Conservation (phyloP, 1,140 invertebrate species). For the Colletes latitarsis region DNA sequence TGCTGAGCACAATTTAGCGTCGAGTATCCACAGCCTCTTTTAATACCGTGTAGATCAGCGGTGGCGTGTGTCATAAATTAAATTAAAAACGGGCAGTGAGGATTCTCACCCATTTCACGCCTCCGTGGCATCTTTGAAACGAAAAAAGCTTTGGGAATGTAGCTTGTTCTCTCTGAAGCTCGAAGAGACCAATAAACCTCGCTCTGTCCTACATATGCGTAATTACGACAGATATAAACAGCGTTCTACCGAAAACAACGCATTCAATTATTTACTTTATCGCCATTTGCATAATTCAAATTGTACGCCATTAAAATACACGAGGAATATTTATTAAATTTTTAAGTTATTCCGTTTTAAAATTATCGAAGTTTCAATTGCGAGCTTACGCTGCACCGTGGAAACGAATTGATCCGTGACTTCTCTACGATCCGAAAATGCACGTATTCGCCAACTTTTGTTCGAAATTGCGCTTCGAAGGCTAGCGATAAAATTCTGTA, state of each 20-base stretch:
- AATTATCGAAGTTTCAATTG: too few species aligned
- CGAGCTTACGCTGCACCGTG: too few species aligned
- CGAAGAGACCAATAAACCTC: conserved; percentile 15
- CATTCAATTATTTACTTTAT: too few species aligned
- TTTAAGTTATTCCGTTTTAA: too few species aligned
- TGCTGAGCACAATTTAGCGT: not conserved
- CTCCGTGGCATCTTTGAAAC: conserved; percentile 65
- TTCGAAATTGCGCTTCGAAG: too few species aligned
- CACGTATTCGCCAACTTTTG: too few species aligned
- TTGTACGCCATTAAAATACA: too few species aligned
- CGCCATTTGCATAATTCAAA: too few species aligned
- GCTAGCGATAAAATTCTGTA: not conserved
- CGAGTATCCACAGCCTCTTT: conserved; percentile 6
- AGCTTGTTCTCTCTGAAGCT: not conserved
- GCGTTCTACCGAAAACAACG: too few species aligned
- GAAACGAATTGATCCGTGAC: too few species aligned
- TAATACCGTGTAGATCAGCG: conserved; percentile 5
- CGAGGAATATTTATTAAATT: too few species aligned
- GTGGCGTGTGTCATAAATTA: conserved; percentile 64
- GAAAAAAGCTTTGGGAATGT: conserved; percentile 25
- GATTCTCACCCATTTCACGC: conserved; percentile 58
- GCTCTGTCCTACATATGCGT: not conserved
- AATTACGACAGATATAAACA: not conserved
- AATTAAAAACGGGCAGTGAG: conserved; percentile 65
- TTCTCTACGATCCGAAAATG: too few species aligned